These are phyloP conservation scores for Microchirus variegatus DNA, from an alignment of 2,797 vertebrate species.

Conservation along the genomic window DNA sequence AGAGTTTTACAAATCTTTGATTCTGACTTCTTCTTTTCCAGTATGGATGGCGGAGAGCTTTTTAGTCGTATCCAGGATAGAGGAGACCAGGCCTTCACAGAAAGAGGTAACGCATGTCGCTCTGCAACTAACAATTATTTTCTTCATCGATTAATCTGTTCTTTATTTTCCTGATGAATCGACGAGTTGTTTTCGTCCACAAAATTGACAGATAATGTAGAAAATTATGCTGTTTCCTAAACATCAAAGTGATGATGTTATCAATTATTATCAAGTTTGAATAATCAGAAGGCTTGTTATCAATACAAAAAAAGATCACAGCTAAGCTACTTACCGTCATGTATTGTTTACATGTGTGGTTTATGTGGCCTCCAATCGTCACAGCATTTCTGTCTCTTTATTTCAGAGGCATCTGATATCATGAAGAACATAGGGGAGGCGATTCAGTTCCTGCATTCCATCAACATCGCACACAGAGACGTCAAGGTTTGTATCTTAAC, in stretches of 20 bases:
- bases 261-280: too few species aligned
- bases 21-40: conserved; percentile 63
- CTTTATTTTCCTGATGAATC: too few species aligned
- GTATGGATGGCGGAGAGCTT: conserved; percentile 97
- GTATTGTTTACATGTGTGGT: conserved; percentile 1
- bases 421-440: conserved; percentile 98
- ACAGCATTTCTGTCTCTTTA: conserved; percentile 6
- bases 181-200: too few species aligned
- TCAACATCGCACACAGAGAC: conserved; percentile 97
- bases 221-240: too few species aligned
- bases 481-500: conserved; percentile 87
- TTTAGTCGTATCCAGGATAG: conserved; percentile 97
- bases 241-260: too few species aligned
- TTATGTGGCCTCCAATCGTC: not conserved
- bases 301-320: too few species aligned
- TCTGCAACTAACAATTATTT: too few species aligned
- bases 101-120: conserved; percentile 85
- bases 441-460: conserved; percentile 93
- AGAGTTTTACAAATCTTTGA: not conserved
- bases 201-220: too few species aligned
- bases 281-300: too few species aligned
- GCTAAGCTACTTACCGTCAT: too few species aligned
- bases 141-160: too few species aligned
- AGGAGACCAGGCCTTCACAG: conserved; percentile 98
- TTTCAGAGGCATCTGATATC: conserved; percentile 94